Base-by-base conservation (phyloP, 2,113 vertebrate genomes). In the Axis porcinus region DNA sequence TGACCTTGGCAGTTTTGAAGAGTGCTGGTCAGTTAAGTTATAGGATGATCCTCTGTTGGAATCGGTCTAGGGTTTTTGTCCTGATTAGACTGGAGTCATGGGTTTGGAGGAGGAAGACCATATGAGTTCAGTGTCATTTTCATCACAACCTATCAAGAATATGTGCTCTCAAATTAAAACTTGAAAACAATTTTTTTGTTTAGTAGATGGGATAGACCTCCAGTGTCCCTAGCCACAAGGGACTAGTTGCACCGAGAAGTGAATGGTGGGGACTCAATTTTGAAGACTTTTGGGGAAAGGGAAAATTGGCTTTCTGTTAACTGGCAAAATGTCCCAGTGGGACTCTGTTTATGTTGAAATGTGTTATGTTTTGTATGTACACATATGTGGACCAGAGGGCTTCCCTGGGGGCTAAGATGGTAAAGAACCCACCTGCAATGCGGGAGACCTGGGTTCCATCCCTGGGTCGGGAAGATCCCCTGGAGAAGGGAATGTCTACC, bases 261-360 rank as follows among this genome's bases (percentile, higher is more conserved):
- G 64, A 98, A 97, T 91, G 97, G 97, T 91, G 81, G 52, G 74
- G 94, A 97, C 91, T 98, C 93, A 98, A 81, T 40, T 97, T 98
- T 97, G 97, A 97, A 98, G 98, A 98, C n/a, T 85, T 97, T 96
- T 28, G 55, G 83, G 98, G 96, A 97, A 96, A 98, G 95, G 98
- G 96, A 64, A 93, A 98, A 98, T 98, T 98, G 98, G 98, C 98
- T 98, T 99, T 99, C 64, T 98, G 98, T 98, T 83, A 99, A 98
- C 98, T 96, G 94, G 97, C 98, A 98, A 40, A 96, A 98, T 97
- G 98, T 96, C 99, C 99, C 99, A 98, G 98, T 87, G 98, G 98
- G 98, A 96, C 96, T 98, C n/a, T n/a, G 86, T 91, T 98, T 98
- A 97, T 97, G 98, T 98, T 98, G 97, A 97, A 98, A 94, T 97